Conservation (phyloP, 2,888 invertebrate genomes). For the Tenthredo scrophulariae region DNA sequence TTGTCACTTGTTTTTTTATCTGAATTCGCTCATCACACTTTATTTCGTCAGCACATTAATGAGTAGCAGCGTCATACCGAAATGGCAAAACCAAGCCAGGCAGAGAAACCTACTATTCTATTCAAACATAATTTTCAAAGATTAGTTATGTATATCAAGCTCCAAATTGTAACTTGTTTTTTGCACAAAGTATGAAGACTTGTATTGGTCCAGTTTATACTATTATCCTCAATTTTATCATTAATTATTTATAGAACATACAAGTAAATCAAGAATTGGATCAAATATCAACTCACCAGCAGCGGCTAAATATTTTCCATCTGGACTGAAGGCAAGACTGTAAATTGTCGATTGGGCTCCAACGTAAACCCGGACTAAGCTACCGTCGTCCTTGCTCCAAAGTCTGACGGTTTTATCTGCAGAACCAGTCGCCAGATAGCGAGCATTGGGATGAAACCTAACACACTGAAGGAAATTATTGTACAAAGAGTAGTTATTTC, state of each 20-base stretch:
- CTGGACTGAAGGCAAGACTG: slow-evolving; percentile 90
- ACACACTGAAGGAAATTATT: slow-evolving; percentile 81
- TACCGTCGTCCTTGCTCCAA: slow-evolving; percentile 92
- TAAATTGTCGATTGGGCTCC: slow-evolving; percentile 89
- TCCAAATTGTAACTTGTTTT: too few relatives aligned
- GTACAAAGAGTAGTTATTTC: slow-evolving; percentile 17
- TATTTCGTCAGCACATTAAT: too few relatives aligned
- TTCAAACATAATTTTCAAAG: too few relatives aligned
- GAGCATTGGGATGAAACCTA: slow-evolving; percentile 95
- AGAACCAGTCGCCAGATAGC: slow-evolving; percentile 94
- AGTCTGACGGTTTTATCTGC: slow-evolving; percentile 93
- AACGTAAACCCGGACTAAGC: slow-evolving; percentile 88
- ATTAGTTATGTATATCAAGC: too few relatives aligned
- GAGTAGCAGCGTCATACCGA: too few relatives aligned
- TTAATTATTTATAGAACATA: not conserved
- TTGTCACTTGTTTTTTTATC: too few relatives aligned
- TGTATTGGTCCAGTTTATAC: not conserved
- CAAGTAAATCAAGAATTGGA: not conserved
- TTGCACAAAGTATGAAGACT: not conserved
- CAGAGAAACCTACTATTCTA: too few relatives aligned
- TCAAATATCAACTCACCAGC: slow-evolving; percentile 81
- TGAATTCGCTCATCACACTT: too few relatives aligned
- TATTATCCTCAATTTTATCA: not conserved
- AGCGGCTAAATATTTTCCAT: slow-evolving; percentile 91
- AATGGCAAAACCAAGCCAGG: too few relatives aligned